Evolutionary conservation across 2,113 vertebrate species (phyloP), one percentile per base, ranked within the genome.

Genomic region (Lanius ludovicianus): DNA sequence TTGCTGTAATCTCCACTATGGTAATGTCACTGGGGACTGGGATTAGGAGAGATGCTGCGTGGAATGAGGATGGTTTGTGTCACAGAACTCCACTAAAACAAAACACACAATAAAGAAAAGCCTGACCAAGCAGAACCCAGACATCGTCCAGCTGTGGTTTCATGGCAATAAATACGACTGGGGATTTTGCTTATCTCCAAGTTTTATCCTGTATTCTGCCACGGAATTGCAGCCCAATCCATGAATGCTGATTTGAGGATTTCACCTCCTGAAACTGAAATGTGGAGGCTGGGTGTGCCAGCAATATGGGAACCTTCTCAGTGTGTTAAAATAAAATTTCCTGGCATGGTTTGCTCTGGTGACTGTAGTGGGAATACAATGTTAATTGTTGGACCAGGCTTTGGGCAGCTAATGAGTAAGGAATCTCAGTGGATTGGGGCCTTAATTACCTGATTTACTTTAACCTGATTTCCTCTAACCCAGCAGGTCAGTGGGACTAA

Each of bases 351-450:
- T 91, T 87, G 57, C 46, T 79, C 37, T 25, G 52, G 56, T 2
- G 2, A 6, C 27, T 82, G 52, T 15, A 13, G 16, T 81, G 86
- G 92, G 96, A 94, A 92, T 92, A 90, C 20, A 33, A 69, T 37
- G 42, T 84, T 96, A 95, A 94, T 92, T 90, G 69, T 44, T 89
- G 93, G 83, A 89, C 89, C 47, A 92, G 31, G 83, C 47, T 95
- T 95, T 95, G 94, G 95, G 65, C 93, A 96, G 94, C 44, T 97
- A 97, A 97, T 92, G 89, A 97, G 56, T 41, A 87, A 95, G 78
- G 86, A 81, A 91, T 64, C 73, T 95, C 91, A 59, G 14, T 41
- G 64, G 93, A 84, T 8, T 81, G 60, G 35, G 79, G 83, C 73
- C 56, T 97, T 95, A 96, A 97, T 96, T 95, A 96, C 88, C 85